These are phyloP conservation scores for Horisme vitalbata DNA, from an alignment of 2,888 invertebrate species.

Conservation along the genomic window DNA sequence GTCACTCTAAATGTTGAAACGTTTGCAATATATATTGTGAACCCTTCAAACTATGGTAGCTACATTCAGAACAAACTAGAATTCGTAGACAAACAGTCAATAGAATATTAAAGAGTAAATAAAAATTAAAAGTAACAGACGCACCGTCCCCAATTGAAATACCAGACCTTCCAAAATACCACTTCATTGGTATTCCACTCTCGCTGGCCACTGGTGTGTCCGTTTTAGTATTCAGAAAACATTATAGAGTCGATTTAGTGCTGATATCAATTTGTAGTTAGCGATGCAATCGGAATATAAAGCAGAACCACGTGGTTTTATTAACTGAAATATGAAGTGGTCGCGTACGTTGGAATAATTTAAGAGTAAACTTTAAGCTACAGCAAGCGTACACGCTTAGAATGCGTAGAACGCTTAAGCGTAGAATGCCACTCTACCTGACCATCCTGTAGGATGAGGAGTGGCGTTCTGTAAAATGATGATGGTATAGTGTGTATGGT, in stretches of 20 bases:
- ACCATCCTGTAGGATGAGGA: too few relatives aligned
- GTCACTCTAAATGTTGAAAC: too few relatives aligned
- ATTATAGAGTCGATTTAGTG: slow-evolving; percentile 64
- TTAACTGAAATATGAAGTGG: slow-evolving; percentile 25
- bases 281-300: slow-evolving; percentile 55
- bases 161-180: slow-evolving; percentile 47
- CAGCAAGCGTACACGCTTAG: too few relatives aligned
- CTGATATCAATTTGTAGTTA: slow-evolving; percentile 77
- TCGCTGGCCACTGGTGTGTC: slow-evolving; percentile 49
- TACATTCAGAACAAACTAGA: not conserved
- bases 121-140: slow-evolving; percentile 37
- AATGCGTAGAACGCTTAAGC: too few relatives aligned
- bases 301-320: slow-evolving; percentile 42
- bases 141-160: slow-evolving; percentile 38
- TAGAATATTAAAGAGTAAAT: slow-evolving; percentile 10
- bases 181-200: slow-evolving; percentile 59
- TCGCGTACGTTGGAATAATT: not conserved
- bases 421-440: too few relatives aligned
- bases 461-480: too few relatives aligned
- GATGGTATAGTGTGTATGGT: too few relatives aligned
- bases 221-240: slow-evolving; percentile 63
- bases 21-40: too few relatives aligned
- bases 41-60: too few relatives aligned
- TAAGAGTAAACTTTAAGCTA: too few relatives aligned
- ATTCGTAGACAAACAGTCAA: slow-evolving; percentile 3